Conservation (phyloP, 2,797 vertebrate species). For the Bradypodion ventrale region DNA sequence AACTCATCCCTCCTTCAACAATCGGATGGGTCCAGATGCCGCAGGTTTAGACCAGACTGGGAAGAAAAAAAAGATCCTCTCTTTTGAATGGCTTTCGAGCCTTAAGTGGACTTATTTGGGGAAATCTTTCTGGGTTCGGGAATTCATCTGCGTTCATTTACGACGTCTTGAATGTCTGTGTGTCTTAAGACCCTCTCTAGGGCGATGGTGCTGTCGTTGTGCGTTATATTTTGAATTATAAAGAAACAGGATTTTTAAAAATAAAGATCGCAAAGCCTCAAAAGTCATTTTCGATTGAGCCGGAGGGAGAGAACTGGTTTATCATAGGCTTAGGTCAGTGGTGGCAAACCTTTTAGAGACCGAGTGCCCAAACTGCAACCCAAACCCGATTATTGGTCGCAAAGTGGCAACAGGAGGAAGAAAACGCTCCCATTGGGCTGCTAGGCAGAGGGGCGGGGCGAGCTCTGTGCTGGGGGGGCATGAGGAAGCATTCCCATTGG, state of each 20-base stretch:
- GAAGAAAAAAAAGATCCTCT: background rate
- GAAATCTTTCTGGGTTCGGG: background rate
- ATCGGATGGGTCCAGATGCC: background rate
- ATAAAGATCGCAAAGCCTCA: too few species aligned
- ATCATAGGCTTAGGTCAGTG: too few species aligned
- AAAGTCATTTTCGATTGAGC: background rate
- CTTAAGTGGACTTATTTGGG: background rate
- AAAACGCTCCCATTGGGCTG: too few species aligned
- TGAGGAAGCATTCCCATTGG: too few species aligned
- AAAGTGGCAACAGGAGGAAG: too few species aligned
- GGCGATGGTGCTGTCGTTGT: conserved; percentile 40
- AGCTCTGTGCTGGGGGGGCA: too few species aligned
- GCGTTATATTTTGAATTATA: conserved; percentile 27
- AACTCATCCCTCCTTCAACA: background rate
- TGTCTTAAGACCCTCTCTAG: background rate
- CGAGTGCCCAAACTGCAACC: too few species aligned
- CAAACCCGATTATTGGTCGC: too few species aligned
- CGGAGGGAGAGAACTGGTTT: background rate
- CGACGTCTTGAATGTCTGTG: too few species aligned
- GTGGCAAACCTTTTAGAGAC: too few species aligned
- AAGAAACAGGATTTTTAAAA: background rate
- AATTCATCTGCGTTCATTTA: background rate
- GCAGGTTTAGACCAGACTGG: background rate
- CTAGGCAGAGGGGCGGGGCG: too few species aligned
- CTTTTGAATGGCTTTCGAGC: too few species aligned